phyloP scores from a whole-genome alignment of 2,113 vertebrate genomes.

The Manacus vitellinus region DNA sequence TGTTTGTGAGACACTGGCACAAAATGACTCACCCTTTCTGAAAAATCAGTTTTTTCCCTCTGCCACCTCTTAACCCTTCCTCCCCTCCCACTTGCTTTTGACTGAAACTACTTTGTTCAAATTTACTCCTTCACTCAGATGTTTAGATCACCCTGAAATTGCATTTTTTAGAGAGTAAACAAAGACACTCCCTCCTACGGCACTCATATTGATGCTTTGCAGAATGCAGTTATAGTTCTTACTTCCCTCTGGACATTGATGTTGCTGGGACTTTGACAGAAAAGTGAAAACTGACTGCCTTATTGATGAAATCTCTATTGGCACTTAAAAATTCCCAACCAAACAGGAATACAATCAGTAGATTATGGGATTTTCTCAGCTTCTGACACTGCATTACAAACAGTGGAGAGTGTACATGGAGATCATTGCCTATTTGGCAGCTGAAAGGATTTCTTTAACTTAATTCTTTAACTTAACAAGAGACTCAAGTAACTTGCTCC shows the following conservation, averaged over 20 bases:
- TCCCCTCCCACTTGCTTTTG: not conserved
- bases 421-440: not conserved
- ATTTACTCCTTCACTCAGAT: conserved; percentile 4
- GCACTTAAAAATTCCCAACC: not conserved
- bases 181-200: not conserved
- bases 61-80: not conserved
- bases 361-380: not conserved
- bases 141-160: conserved; percentile 10
- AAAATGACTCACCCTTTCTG: not conserved
- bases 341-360: not conserved
- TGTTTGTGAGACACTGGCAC: not conserved
- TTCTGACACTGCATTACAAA: not conserved
- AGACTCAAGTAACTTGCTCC: not conserved
- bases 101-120: not conserved
- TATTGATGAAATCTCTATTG: not conserved
- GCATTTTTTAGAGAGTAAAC: conserved; percentile 3
- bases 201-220: not conserved
- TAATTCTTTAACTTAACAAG: not conserved
- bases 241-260: not conserved
- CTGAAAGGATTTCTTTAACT: not conserved
- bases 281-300: not conserved
- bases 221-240: not conserved
- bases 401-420: not conserved
- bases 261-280: not conserved
- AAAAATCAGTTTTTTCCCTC: not conserved